Percentiles rank a stretch among this genome's conserved stretches.
Evolutionary conservation across 2,888 invertebrate genomes (phyloP).

Genomic region (Drosophila barbarae): DNA sequence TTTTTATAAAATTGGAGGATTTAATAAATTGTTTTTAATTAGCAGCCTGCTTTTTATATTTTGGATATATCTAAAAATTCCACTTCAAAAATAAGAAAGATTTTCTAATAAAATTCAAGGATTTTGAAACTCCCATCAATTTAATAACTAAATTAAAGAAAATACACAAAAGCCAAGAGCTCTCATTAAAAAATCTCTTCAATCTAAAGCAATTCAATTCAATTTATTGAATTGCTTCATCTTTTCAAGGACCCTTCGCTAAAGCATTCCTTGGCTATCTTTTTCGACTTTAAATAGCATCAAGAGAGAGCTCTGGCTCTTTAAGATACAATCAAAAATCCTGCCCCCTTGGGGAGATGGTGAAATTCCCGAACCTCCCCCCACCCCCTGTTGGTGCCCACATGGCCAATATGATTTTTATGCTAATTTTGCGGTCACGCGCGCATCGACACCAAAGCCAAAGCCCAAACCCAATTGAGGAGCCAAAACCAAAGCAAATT

Average conservation of each 20-base stretch:
- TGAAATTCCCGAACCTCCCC: slow-evolving; percentile 1
- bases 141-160: not conserved
- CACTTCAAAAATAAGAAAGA: no score
- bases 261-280: slow-evolving; percentile 4
- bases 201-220: not conserved
- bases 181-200: slow-evolving; percentile 1
- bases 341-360: slow-evolving; percentile 4
- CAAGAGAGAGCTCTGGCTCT: slow-evolving; percentile 11
- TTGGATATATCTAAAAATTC: no score
- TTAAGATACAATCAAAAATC: slow-evolving; percentile 30
- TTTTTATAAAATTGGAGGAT: not conserved
- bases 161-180: not conserved
- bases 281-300: slow-evolving; percentile 18
- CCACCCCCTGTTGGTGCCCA: slow-evolving; percentile 27
- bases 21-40: not conserved
- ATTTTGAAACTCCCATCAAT: not conserved
- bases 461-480: slow-evolving; percentile 23
- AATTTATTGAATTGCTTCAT: slow-evolving; percentile 14
- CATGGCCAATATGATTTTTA: slow-evolving; percentile 73
- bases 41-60: no score
- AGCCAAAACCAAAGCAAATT: slow-evolving; percentile 52
- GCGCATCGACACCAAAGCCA: slow-evolving; percentile 55
- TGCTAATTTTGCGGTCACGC: slow-evolving; percentile 73
- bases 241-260: slow-evolving; percentile 1
- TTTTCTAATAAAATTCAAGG: no score